Conservation (phyloP, 1,140 invertebrate species). For the Nebria ingens region DNA sequence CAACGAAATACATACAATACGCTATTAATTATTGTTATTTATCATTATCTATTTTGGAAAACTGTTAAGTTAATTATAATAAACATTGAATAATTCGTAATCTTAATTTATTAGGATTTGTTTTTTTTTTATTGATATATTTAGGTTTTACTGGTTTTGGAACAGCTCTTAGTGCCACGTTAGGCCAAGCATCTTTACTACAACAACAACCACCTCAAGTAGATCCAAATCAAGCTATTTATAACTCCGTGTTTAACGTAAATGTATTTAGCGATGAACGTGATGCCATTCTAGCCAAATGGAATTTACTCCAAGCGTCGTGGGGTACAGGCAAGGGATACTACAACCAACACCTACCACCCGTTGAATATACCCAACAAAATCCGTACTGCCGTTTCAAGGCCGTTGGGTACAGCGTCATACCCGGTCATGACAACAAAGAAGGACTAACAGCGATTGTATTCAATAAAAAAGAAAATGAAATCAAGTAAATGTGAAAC, state of each 20-base stretch:
- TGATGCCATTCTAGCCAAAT: constrained; percentile 81
- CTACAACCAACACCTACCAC: constrained; percentile 58
- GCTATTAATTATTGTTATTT: too few relatives aligned
- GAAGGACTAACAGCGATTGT: constrained; percentile 75
- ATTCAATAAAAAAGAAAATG: constrained; percentile 68
- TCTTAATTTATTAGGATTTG: background rate
- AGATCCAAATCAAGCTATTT: constrained; percentile 56
- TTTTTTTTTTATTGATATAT: background rate
- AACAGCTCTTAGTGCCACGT: constrained; percentile 14
- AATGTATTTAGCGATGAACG: constrained; percentile 86
- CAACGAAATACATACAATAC: too few relatives aligned
- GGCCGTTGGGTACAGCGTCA: constrained; percentile 78
- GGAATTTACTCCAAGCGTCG: constrained; percentile 87
- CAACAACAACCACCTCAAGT: constrained; percentile 45
- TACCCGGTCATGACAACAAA: constrained; percentile 73
- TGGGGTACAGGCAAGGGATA: constrained; percentile 78
- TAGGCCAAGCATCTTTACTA: constrained; percentile 35
- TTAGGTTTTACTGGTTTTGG: constrained; percentile 40
- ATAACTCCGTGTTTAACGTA: constrained; percentile 71
- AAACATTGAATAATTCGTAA: too few relatives aligned
- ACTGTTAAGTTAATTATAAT: too few relatives aligned
- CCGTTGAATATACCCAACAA: constrained; percentile 74
- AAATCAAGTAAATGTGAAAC: constrained; percentile 56
- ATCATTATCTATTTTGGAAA: too few relatives aligned
- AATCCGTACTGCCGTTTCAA: constrained; percentile 90